Evolutionary conservation across 2,888 invertebrate species (phyloP).

Genomic region (Philaethria dido): DNA sequence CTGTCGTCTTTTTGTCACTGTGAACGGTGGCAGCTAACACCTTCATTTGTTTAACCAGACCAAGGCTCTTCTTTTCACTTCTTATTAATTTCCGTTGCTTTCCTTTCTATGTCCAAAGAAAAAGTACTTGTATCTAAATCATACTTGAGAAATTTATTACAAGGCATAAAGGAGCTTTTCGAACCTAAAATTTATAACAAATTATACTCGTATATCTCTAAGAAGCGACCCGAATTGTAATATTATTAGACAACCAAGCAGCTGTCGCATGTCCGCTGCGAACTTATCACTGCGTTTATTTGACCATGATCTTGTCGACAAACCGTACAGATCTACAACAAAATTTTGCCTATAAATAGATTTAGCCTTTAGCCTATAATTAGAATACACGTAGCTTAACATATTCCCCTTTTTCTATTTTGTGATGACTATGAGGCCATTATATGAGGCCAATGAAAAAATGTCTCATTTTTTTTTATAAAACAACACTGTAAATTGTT

Average conservation of each 20-base stretch:
- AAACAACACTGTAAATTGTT: background rate
- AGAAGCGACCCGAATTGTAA: constrained; percentile 18
- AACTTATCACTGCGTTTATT: constrained; percentile 57
- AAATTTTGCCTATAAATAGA: background rate
- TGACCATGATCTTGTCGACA: constrained; percentile 67
- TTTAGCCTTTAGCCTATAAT: no score
- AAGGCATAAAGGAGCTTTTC: background rate
- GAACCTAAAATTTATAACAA: constrained; percentile 4
- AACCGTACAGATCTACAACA: background rate
- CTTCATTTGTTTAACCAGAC: no score
- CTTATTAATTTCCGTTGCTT: no score
- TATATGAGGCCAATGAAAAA: no score
- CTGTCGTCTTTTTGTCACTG: no score
- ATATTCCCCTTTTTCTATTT: no score
- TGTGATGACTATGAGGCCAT: no score
- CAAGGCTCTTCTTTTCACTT: no score
- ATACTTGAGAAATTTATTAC: constrained; percentile 1
- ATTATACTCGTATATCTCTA: constrained; percentile 9
- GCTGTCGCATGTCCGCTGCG: constrained; percentile 61
- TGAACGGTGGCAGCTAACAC: no score
- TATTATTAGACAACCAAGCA: constrained; percentile 50
- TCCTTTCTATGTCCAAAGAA: no score
- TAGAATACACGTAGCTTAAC: no score
- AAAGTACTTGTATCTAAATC: background rate
- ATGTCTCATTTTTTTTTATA: no score